Evolutionary conservation across 2,888 invertebrate genomes (phyloP).

Genomic region (Machimus atricapillus): DNA sequence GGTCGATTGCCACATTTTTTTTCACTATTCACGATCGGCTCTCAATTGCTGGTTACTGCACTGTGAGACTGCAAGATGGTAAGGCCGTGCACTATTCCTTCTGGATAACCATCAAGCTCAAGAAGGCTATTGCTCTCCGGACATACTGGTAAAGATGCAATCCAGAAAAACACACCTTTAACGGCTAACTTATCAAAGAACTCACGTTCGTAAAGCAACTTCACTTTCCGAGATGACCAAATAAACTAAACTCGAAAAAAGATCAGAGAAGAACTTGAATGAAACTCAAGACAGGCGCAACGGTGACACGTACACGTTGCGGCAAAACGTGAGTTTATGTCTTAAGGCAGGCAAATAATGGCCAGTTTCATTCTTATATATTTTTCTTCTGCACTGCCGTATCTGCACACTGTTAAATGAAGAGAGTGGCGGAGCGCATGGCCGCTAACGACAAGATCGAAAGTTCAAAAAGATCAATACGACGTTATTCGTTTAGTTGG

Average conservation of each 20-base stretch:
- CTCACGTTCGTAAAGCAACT: slow-evolving; percentile 52
- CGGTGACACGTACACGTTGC: slow-evolving; percentile 44
- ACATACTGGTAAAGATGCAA: not conserved
- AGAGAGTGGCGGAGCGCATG: not conserved
- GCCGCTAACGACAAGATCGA: not conserved
- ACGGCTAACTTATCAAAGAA: slow-evolving; percentile 26
- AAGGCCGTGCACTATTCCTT: not conserved
- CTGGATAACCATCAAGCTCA: not conserved
- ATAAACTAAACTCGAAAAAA: slow-evolving; percentile 52
- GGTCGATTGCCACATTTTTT: slow-evolving; percentile 32
- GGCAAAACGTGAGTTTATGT: slow-evolving; percentile 27
- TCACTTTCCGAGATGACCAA: slow-evolving; percentile 62
- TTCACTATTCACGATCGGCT: not conserved
- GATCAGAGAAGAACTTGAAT: slow-evolving; percentile 54
- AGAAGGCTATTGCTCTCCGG: not conserved
- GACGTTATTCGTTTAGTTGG: not conserved
- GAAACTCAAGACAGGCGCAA: slow-evolving; percentile 52
- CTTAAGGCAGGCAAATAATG: slow-evolving; percentile 34
- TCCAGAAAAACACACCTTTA: not conserved
- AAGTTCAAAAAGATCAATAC: slow-evolving; percentile 29
- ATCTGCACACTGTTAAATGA: slow-evolving; percentile 10
- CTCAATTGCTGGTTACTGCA: not conserved
- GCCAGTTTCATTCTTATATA: slow-evolving; percentile 21
- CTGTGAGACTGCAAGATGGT: not conserved
- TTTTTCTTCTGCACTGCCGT: not conserved